Evolutionary conservation across 2,113 vertebrate species (phyloP).

Genomic region (Lichenostomus cassidix): DNA sequence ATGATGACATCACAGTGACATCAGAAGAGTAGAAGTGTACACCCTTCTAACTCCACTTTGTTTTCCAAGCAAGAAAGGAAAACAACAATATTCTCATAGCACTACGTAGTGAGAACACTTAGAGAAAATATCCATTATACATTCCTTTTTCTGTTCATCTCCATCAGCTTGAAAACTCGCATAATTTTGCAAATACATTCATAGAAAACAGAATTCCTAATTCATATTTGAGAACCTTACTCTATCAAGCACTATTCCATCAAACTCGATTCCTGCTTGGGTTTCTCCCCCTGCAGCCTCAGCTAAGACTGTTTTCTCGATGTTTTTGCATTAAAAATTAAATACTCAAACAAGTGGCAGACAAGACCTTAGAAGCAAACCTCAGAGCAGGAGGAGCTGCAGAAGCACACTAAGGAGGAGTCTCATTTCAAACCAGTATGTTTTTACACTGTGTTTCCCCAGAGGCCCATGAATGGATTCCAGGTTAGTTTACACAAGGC

Average conservation of each 20-base stretch:
- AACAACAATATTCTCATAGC: background rate
- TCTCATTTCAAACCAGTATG: background rate
- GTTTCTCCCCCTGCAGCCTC: background rate
- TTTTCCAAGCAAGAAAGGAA: background rate
- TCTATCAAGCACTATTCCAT: background rate
- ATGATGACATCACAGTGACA: background rate
- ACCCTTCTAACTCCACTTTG: background rate
- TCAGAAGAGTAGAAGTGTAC: background rate
- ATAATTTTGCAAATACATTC: background rate
- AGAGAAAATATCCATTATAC: background rate
- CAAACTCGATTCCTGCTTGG: background rate
- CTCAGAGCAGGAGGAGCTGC: background rate
- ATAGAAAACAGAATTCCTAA: background rate
- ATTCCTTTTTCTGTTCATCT: background rate
- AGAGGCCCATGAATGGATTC: background rate
- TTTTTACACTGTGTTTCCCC: background rate
- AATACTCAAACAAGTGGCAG: background rate
- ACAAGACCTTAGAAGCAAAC: background rate
- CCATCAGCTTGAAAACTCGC: background rate
- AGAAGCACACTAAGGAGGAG: background rate
- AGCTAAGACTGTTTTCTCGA: background rate
- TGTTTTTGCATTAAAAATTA: background rate
- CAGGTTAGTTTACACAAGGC: background rate
- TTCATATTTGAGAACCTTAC: background rate
- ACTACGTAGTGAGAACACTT: background rate